Evolutionary conservation across 2,113 vertebrate genomes (phyloP), one percentile per base, ranked within the genome.

Genomic region (Anarrhichthys ocellatus): DNA sequence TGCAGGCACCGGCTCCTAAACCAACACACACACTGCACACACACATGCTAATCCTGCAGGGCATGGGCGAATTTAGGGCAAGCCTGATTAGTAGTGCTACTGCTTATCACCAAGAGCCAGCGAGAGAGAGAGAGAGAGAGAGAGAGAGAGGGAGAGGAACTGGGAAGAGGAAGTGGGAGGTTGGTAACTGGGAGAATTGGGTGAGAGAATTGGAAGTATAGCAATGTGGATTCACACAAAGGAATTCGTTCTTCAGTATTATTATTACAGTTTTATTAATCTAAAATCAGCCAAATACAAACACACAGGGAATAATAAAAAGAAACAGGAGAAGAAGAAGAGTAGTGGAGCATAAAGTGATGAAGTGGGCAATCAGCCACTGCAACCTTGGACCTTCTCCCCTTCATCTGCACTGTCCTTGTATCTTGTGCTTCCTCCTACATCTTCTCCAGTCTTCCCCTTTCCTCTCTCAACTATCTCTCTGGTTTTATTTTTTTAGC

Each of bases 41-140:
- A 63, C 68, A 77, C 81, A 72, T 24, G 32, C 72, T 94, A 95
- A 95, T 95, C 92, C 93, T 93, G 91, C 89, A 86, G 92, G 92
- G 92, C 92, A 90, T 71, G 88, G 90, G 80, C 56, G 92, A 93
- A 96, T 96, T 95, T 95, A 95, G 94, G 94, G 92, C 94, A 95
- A 94, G 90, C 88, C 90, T 91, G 94, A 95, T 95, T 95, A 95
- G 94, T 91, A 91, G 91, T 87, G 92, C 92, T 85, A 70, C 62
- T 88, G 87, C 93, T 95, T 93, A 94, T 94, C 93, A 94, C 46
- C 80, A 68, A 80, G 48, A 90, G 87, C 89, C 93, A 94, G 92
- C 78, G 84, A 73, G 84, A 76, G 67, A 10, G 27, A 20, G 72
- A 32, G 24, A 48, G 34, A 27, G 27, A 27, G 27, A 27, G 27